phyloP scores from a whole-genome alignment of 2,797 vertebrate genomes.

The Sebastes itinus region DNA sequence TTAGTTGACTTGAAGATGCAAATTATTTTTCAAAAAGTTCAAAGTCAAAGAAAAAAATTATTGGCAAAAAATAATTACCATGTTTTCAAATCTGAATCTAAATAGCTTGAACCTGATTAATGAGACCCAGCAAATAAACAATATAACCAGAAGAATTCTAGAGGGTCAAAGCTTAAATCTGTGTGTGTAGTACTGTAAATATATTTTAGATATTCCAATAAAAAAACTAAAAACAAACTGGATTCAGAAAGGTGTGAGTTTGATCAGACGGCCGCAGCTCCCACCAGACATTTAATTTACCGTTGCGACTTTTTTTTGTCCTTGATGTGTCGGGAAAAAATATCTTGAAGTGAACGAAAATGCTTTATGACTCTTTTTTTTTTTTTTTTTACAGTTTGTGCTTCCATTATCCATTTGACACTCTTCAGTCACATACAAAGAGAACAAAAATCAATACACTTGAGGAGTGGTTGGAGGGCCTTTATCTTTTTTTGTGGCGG shows the following conservation, averaged over 20 bases:
- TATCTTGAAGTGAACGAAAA: slow-evolving; percentile 29
- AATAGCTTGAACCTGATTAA: neutral
- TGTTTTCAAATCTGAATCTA: neutral
- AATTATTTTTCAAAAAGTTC: neutral
- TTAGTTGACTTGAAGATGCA: neutral
- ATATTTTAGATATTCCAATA: neutral
- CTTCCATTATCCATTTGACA: slow-evolving; percentile 79
- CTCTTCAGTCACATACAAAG: slow-evolving; percentile 82
- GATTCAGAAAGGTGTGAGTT: neutral
- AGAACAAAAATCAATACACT: slow-evolving; percentile 88
- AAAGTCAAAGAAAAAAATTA: neutral
- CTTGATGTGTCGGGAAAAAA: slow-evolving; percentile 18
- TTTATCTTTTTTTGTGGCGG: slow-evolving; percentile 86
- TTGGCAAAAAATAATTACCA: neutral
- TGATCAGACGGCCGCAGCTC: neutral
- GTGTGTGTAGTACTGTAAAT: neutral
- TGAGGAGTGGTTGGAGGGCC: slow-evolving; percentile 88
- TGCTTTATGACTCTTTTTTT: slow-evolving; percentile 43
- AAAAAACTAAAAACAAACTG: neutral
- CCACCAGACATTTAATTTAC: slow-evolving; percentile 3
- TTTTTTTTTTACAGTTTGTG: slow-evolving; percentile 70
- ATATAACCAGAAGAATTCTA: neutral
- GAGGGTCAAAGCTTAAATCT: neutral
- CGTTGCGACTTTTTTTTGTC: slow-evolving; percentile 24
- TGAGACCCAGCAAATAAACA: neutral